Evolutionary conservation across 2,113 vertebrate genomes (phyloP), one percentile per base, ranked within the genome.

Genomic region (Platichthys flesus): DNA sequence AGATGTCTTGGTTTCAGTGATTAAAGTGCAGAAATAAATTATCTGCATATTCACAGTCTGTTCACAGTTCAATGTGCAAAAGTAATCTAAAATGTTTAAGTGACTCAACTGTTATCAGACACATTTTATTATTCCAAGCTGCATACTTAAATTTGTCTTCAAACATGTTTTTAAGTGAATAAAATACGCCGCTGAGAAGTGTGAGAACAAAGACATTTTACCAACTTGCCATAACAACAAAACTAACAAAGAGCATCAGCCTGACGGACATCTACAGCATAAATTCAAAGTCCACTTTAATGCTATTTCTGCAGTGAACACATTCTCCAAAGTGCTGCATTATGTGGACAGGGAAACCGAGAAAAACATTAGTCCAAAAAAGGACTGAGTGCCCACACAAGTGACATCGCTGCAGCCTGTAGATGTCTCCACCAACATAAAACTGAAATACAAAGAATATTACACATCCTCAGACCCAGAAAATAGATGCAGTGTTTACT

Each of bases 11-110:
- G 6, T 57, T 59, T 59, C 15, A 58, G 24, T 58, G 10, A 23
- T 23, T 56, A 24, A 56, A 56, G 2, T 23, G 20, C 13, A 28
- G 16, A 20, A 59, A 31, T 59, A 13, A 59, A 59, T 35, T 61
- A 61, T 21, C 31, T n/a, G 18, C 20, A n/a, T 61, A 61, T 61
- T 40, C 59, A 61, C 59, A 37, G 59, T 61, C 59, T n/a, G 18
- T 6, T 26, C 26, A 59, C 21, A 59, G 14, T 61, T 61, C 59
- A 40, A 13, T 13, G 59, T 18, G 31, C 10, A 23, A 20, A 63
- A 6, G 13, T 40, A 31, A 12, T 31, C 20, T 31, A 35, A 18
- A 31, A 59, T 59, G 18, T 18, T 31, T 31, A 31, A 59, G 7
- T 9, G 26, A 59, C 9, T 35, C 9, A 31, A 26, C 14, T 20